A percentile compares a stretch with the other conserved stretches of the same genome.
These are phyloP conservation scores for Drosophila yakuba DNA, from an alignment of 1,140 invertebrate species.

Conservation along the genomic window DNA sequence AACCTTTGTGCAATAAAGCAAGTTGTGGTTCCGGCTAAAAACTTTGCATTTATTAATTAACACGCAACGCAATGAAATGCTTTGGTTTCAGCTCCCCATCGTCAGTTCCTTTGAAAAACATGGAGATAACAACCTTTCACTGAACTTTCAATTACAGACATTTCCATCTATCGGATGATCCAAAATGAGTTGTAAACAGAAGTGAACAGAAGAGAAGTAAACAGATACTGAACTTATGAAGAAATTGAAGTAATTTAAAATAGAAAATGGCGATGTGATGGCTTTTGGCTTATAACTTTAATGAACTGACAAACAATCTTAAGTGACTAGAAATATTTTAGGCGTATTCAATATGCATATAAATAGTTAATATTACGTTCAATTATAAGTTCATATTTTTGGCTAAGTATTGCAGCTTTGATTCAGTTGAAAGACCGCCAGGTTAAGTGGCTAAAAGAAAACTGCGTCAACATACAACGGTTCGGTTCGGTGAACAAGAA, in stretches of 20 bases:
- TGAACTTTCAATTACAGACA: background rate
- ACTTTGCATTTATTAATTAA: conserved; percentile 6
- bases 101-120: background rate
- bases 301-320: no score
- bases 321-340: no score
- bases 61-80: conserved; percentile 4
- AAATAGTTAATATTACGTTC: no score
- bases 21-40: conserved; percentile 5
- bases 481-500: background rate
- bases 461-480: conserved; percentile 29
- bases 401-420: conserved; percentile 1
- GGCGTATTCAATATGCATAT: no score
- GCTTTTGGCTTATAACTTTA: no score
- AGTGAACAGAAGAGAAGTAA: no score
- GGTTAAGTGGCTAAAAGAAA: conserved; percentile 27
- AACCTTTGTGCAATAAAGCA: conserved; percentile 1
- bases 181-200: background rate
- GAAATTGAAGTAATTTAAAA: no score
- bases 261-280: no score
- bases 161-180: background rate
- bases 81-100: background rate
- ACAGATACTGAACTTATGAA: background rate
- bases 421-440: background rate
- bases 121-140: background rate
- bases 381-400: background rate